Evolutionary conservation across 2,797 vertebrate genomes (phyloP).

Genomic region (Tolypeutes matacus): DNA sequence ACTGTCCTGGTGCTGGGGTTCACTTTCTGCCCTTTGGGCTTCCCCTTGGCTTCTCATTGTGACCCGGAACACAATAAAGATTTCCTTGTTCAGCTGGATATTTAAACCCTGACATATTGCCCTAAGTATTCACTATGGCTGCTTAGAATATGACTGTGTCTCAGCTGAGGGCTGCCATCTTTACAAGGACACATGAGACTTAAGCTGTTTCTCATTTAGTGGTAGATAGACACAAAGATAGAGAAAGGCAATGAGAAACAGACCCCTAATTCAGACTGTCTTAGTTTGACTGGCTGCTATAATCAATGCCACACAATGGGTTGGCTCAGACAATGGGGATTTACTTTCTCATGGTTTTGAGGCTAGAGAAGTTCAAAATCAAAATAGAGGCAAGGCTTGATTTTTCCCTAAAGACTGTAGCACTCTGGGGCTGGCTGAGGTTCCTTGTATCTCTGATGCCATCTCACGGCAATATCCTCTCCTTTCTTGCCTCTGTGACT

Average conservation of each 20-base stretch:
- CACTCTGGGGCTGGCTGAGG: no score
- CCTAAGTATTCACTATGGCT: background rate
- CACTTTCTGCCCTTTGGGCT: background rate
- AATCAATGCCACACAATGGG: no score
- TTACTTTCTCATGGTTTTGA: no score
- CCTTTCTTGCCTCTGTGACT: no score
- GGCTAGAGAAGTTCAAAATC: no score
- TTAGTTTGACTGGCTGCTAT: no score
- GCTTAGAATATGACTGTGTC: background rate
- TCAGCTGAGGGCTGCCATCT: background rate
- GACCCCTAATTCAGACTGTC: background rate
- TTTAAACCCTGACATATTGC: background rate
- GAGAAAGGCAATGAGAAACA: background rate
- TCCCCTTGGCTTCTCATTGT: background rate
- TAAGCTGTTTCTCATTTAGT: background rate
- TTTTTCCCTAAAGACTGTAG: no score
- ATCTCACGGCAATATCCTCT: no score
- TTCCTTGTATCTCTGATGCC: no score
- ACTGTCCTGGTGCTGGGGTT: accelerated
- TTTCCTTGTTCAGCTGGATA: background rate
- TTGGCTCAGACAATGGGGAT: no score
- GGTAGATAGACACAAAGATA: background rate
- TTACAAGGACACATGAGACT: background rate
- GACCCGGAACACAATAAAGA: background rate
- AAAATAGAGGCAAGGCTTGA: no score